Conservation (phyloP, 1,140 invertebrate genomes). For the Eubasilissa regina region DNA sequence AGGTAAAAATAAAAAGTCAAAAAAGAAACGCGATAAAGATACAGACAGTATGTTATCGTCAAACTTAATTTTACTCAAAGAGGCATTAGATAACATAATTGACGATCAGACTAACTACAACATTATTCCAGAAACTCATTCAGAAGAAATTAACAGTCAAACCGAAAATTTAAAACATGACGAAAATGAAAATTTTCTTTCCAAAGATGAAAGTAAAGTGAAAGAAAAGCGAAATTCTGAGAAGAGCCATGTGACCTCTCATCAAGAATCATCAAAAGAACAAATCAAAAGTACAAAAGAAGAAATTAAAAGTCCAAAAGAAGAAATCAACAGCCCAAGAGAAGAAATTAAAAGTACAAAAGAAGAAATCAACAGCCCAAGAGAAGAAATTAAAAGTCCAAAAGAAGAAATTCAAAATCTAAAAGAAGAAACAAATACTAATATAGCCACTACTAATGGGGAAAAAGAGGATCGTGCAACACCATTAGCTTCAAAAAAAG, state of each 20-base stretch:
- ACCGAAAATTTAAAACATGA: background rate
- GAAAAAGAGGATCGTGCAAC: background rate
- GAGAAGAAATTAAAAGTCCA: background rate
- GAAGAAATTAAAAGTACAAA: background rate
- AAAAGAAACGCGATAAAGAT: constrained; percentile 36
- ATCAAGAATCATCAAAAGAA: background rate
- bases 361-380: too few species aligned
- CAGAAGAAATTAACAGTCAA: background rate
- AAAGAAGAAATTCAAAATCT: background rate
- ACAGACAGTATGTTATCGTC: constrained; percentile 32
- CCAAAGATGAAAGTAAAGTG: background rate
- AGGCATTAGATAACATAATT: constrained; percentile 40
- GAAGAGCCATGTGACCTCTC: background rate
- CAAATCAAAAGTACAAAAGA: too few species aligned
- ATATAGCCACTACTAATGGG: background rate
- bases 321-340: background rate
- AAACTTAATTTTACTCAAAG: constrained; percentile 44
- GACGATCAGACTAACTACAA: constrained; percentile 42
- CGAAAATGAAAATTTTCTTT: constrained; percentile 8
- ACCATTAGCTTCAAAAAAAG: constrained; percentile 13
- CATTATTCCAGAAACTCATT: constrained; percentile 27
- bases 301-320: background rate
- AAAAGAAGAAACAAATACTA: constrained; percentile 8
- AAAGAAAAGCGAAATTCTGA: constrained; percentile 13
- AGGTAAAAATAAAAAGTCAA: constrained; percentile 31